These are phyloP conservation scores for Tenebrio molitor DNA, from an alignment of 1,140 invertebrate species.

Conservation along the genomic window DNA sequence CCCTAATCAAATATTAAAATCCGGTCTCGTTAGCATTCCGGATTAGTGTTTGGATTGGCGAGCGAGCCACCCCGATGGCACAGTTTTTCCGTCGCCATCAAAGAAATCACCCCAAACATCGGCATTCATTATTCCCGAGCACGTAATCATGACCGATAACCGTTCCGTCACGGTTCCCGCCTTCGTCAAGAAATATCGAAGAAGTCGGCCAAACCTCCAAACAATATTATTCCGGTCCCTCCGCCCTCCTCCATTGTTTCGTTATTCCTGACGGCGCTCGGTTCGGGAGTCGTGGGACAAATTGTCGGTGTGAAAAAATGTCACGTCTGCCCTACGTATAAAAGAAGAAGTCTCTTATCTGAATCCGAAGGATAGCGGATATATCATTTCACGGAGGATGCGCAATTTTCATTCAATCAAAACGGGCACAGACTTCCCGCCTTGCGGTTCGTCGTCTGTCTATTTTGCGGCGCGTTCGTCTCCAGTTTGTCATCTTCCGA, in stretches of 20 bases:
- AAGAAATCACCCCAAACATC: slow-evolving; percentile 27
- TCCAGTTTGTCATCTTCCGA: slow-evolving; percentile 52
- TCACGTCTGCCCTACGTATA: slow-evolving; percentile 45
- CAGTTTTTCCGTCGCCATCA: neutral
- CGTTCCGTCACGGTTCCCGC: neutral
- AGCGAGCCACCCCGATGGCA: neutral
- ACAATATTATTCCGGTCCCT: slow-evolving; percentile 8
- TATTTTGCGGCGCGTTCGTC: slow-evolving; percentile 42
- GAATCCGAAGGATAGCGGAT: slow-evolving; percentile 45
- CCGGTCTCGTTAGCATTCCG: neutral
- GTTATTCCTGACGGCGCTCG: neutral
- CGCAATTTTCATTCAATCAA: slow-evolving; percentile 61
- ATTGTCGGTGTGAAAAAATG: slow-evolving; percentile 52
- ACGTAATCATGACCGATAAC: slow-evolving; percentile 29
- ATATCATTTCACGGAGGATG: slow-evolving; percentile 55
- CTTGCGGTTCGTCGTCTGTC: slow-evolving; percentile 48
- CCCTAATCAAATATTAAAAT: slow-evolving; percentile 22
- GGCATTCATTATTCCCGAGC: slow-evolving; percentile 25
- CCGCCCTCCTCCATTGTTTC: slow-evolving; percentile 39
- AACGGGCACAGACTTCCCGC: slow-evolving; percentile 51
- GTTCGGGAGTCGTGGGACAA: slow-evolving; percentile 42
- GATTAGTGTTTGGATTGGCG: neutral
- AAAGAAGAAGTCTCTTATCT: slow-evolving; percentile 52
- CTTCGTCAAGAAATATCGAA: neutral
- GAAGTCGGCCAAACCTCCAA: neutral